phyloP scores from a whole-genome alignment of 2,888 invertebrate species.

The Drosophila emarginata region DNA sequence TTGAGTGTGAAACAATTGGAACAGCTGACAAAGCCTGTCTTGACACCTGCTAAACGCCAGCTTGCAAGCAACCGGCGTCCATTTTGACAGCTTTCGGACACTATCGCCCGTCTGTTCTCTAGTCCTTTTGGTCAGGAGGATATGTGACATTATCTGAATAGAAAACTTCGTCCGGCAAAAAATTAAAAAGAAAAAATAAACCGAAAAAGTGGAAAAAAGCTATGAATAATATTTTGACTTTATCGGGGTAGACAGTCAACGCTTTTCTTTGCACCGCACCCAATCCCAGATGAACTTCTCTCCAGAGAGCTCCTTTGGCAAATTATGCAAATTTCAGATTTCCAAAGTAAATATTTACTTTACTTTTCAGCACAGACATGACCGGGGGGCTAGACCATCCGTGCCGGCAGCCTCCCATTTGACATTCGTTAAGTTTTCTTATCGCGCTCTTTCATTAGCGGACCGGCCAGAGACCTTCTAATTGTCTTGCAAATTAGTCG shows the following conservation, averaged over 20 bases:
- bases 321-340: constrained; percentile 81
- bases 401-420: constrained; percentile 41
- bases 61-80: constrained; percentile 74
- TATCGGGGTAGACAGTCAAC: constrained; percentile 54
- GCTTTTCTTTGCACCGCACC: background rate
- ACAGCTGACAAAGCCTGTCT: constrained; percentile 59
- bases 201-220: constrained; percentile 18
- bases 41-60: constrained; percentile 43
- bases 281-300: constrained; percentile 28
- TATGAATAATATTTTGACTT: constrained; percentile 68
- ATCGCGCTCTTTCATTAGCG: constrained; percentile 78
- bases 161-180: constrained; percentile 4
- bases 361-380: constrained; percentile 71
- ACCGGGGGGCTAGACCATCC: constrained; percentile 36
- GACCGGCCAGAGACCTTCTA: constrained; percentile 72
- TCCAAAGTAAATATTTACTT: constrained; percentile 81
- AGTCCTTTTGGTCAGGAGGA: constrained; percentile 35
- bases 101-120: constrained; percentile 35
- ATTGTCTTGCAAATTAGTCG: constrained; percentile 80
- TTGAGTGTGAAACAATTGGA: constrained; percentile 47
- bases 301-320: constrained; percentile 53
- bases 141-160: constrained; percentile 62
- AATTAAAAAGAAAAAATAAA: constrained; percentile 1
- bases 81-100: constrained; percentile 71
- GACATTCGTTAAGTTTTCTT: constrained; percentile 73